phyloP scores from a whole-genome alignment of 2,113 vertebrate genomes.

The Trematocara stigmaticum region DNA sequence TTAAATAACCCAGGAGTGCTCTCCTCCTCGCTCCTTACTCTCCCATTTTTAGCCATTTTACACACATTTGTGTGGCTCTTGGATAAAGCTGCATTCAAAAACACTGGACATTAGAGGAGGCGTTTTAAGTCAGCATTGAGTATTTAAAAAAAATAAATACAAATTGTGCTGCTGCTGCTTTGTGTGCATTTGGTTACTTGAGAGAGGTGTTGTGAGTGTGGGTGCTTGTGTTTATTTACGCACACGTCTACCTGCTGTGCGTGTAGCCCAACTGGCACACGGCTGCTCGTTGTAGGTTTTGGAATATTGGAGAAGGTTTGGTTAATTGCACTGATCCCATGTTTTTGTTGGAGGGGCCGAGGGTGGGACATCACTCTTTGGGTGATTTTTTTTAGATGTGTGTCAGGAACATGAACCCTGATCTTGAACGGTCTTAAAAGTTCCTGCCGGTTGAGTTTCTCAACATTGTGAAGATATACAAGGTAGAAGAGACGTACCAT shows the following conservation, averaged over 20 bases:
- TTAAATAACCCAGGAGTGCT: neutral
- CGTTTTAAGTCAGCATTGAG: neutral
- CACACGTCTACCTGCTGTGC: constrained; percentile 29
- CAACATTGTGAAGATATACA: neutral
- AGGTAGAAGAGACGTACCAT: neutral
- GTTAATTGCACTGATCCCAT: constrained; percentile 60
- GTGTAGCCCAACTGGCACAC: constrained; percentile 36
- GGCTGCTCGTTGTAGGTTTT: neutral
- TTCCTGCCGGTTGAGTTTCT: neutral
- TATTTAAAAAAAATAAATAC: neutral
- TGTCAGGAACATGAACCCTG: neutral
- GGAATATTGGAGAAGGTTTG: neutral
- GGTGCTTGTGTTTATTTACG: neutral
- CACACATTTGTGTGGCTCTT: constrained; percentile 13
- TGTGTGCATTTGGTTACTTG: neutral
- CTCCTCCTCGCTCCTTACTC: neutral
- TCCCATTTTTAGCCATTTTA: constrained; percentile 9
- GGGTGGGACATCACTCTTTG: neutral
- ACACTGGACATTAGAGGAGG: neutral
- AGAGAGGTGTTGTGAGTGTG: neutral
- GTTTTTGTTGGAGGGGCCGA: neutral
- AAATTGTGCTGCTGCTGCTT: neutral
- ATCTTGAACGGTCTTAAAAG: neutral
- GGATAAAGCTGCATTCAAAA: constrained; percentile 5
- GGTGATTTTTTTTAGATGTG: neutral